Evolutionary conservation across 2,797 vertebrate species (phyloP).

Genomic region (Peromyscus melanophrys): DNA sequence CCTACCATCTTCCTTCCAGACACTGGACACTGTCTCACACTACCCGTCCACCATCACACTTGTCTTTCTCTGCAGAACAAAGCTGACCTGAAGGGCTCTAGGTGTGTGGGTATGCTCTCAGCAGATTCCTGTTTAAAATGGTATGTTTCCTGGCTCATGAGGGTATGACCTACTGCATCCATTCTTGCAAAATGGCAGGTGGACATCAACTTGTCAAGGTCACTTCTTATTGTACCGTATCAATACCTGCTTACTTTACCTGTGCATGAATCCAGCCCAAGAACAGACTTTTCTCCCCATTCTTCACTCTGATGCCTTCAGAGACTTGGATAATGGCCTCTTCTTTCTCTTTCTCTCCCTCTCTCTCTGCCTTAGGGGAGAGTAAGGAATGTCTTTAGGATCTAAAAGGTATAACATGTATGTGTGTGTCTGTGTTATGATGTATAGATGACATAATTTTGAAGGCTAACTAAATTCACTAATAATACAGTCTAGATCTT

Average conservation of each 20-base stretch:
- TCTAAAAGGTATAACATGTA: neutral
- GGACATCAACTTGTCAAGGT: neutral
- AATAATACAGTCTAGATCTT: constrained; percentile 22
- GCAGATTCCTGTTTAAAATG: neutral
- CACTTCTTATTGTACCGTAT: neutral
- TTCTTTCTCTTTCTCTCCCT: neutral
- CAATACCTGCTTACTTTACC: neutral
- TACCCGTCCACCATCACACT: neutral
- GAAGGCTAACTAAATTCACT: neutral
- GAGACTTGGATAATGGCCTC: neutral
- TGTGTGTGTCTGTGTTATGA: neutral
- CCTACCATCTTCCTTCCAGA: neutral
- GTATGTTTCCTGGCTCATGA: neutral
- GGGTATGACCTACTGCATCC: neutral
- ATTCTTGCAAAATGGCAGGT: neutral
- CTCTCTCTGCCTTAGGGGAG: neutral
- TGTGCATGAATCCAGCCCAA: neutral
- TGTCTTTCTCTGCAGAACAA: neutral
- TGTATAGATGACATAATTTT: neutral
- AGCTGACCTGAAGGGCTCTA: neutral
- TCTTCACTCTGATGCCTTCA: neutral
- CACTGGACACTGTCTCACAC: neutral
- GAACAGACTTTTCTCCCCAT: neutral
- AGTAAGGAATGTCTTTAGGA: neutral
- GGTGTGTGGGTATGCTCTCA: neutral